Conservation (phyloP, 2,113 vertebrate species). For the Dissostichus mawsoni region DNA sequence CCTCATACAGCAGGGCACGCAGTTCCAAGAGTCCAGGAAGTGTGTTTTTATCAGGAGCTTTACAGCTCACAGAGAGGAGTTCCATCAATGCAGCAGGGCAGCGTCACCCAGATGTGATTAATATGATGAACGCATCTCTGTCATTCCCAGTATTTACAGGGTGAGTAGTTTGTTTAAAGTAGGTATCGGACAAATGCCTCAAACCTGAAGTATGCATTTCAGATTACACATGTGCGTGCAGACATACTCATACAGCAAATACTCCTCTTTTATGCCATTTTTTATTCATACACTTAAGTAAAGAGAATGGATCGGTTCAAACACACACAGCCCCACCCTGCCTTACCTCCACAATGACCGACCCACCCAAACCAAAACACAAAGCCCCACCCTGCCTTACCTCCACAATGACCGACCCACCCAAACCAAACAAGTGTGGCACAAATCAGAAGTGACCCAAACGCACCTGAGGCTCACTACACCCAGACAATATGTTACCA, state of each 20-base stretch:
- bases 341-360: neutral
- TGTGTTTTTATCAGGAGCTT: slow-evolving; percentile 55
- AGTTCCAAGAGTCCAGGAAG: slow-evolving; percentile 62
- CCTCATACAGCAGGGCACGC: slow-evolving; percentile 48
- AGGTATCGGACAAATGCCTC: neutral
- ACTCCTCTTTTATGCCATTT: neutral
- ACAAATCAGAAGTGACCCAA: slow-evolving; percentile 9
- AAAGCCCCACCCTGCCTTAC: slow-evolving; percentile 19
- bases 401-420: neutral
- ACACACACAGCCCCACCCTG: slow-evolving; percentile 16
- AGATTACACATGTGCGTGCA: slow-evolving; percentile 15
- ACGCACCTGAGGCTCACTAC: neutral
- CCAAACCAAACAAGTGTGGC: slow-evolving; percentile 29
- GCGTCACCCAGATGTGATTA: neutral
- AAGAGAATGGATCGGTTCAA: neutral
- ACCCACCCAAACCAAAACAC: slow-evolving; percentile 34
- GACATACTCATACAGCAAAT: neutral
- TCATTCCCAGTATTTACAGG: too few species aligned
- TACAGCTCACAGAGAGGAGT: slow-evolving; percentile 30
- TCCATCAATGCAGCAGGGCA: neutral
- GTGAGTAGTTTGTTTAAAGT: neutral
- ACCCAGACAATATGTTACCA: neutral
- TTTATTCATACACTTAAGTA: slow-evolving; percentile 4
- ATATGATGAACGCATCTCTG: neutral
- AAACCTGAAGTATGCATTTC: neutral